Base-by-base conservation (phyloP, 2,797 vertebrate genomes). In the Lacerta viridis region DNA sequence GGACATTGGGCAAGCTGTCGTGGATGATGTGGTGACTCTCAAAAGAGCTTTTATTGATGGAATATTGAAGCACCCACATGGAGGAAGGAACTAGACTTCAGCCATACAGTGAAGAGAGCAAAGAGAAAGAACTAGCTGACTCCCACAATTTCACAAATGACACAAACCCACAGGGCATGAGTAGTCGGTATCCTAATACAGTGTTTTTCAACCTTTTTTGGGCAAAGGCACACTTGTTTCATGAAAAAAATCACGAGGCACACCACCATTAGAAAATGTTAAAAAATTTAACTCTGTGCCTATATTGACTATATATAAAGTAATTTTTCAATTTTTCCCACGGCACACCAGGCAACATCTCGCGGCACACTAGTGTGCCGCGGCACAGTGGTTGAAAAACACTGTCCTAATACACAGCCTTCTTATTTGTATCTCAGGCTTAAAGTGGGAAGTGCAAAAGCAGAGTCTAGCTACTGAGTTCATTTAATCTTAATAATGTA, bases 11-110 rank as follows among this genome's bases (percentile, higher is more conserved):
- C 7, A 80, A 64, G 61, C 3, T 79, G 27, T 46, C 39, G 39
- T 39, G 27, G 72, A 68, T 43, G 78, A 76, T 0, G 11, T 23
- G 78, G 20, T 55, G 11, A 77, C 46, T 84, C 72, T 88, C 59
- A 88, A 50, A 88, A 87, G 25, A 41, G 55, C n/a, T 85, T 74
- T 75, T 39, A 74, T 61, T 75, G n/a, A 27, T 85, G n/a, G 77
- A 36, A 81, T 85, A 46, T 50, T 78, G 74, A 88, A 39, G 23
- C 25, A 88, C 43, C 33, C 27, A 23, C 61, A 78, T 75, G 39
- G 61, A 11, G 79, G 55, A 87, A 82, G 11, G 29, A 87, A 33
- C 2, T 81, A 39, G 33, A 33, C 33, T 33, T 33, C 33, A 33
- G 72, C 33, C 41, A 68, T 29, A 43, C 33, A n/a, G 4, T 84